Conservation (phyloP, 1,140 invertebrate species). For the Leptinotarsa defecta region DNA sequence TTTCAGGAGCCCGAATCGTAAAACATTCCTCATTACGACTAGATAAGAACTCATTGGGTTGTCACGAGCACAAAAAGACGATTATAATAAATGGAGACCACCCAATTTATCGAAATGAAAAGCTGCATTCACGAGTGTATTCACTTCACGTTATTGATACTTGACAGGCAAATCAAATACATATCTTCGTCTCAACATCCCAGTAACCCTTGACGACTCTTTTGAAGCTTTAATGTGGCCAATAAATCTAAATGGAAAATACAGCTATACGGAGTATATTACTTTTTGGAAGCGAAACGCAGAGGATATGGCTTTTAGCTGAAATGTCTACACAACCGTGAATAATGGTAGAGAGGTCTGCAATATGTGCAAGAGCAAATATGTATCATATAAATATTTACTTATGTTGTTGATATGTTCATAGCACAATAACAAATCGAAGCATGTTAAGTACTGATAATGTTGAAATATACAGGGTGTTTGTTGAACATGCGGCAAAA, state of each 20-base stretch:
- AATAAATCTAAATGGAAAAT: not conserved
- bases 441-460: too few species aligned
- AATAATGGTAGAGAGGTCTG: too few species aligned
- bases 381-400: too few species aligned
- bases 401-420: too few species aligned
- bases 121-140: not conserved
- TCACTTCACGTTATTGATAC: constrained; percentile 2
- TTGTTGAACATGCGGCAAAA: too few species aligned
- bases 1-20: not conserved
- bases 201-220: constrained; percentile 1
- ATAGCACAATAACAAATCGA: too few species aligned
- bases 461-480: too few species aligned
- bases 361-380: too few species aligned
- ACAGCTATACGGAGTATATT: not conserved
- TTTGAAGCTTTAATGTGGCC: constrained; percentile 1
- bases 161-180: not conserved
- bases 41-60: not conserved
- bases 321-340: too few species aligned
- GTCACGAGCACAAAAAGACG: not conserved
- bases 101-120: not conserved
- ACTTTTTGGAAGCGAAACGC: not conserved
- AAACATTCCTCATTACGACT: not conserved
- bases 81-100: not conserved
- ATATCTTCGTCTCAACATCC: constrained; percentile 5
- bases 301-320: not conserved